Evolutionary conservation across 2,113 vertebrate species (phyloP).

Genomic region (pig (Sus scrofa)): DNA sequence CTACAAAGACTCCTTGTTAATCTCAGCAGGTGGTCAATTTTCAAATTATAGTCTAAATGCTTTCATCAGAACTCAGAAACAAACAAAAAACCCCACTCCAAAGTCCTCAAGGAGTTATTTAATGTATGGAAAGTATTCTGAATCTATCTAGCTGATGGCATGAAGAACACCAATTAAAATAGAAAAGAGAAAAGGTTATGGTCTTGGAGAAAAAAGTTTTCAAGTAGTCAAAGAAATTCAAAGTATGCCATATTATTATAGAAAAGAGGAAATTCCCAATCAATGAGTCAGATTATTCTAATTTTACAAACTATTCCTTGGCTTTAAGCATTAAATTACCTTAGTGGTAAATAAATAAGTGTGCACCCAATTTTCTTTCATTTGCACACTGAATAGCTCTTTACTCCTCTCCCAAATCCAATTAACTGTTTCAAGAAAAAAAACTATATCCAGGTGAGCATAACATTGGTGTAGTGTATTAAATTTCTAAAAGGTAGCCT

Average conservation of each 20-base stretch:
- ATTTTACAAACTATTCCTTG: neutral
- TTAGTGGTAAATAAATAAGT: slow-evolving; percentile 48
- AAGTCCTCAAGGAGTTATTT: slow-evolving; percentile 36
- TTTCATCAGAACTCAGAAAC: slow-evolving; percentile 35
- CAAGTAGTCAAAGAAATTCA: slow-evolving; percentile 47
- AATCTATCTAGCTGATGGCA: slow-evolving; percentile 52
- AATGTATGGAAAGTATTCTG: slow-evolving; percentile 31
- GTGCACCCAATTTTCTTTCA: neutral
- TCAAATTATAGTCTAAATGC: slow-evolving; percentile 51
- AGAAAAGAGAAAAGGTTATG: slow-evolving; percentile 11
- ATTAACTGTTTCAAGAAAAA: slow-evolving; percentile 39
- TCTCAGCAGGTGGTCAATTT: slow-evolving; percentile 58
- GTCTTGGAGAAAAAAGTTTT: slow-evolving; percentile 38
- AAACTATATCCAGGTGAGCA: neutral
- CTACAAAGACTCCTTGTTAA: slow-evolving; percentile 57
- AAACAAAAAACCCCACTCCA: slow-evolving; percentile 7
- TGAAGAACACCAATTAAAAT: slow-evolving; percentile 59
- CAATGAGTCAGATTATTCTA: slow-evolving; percentile 27
- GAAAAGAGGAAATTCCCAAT: neutral
- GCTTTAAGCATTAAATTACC: slow-evolving; percentile 45
- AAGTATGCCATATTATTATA: slow-evolving; percentile 31
- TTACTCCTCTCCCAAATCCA: neutral
- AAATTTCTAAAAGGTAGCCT: neutral
- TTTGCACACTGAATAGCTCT: neutral
- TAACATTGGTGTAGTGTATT: neutral